Evolutionary conservation across 2,113 vertebrate genomes (phyloP).

Genomic region (Ceyx margarethae): DNA sequence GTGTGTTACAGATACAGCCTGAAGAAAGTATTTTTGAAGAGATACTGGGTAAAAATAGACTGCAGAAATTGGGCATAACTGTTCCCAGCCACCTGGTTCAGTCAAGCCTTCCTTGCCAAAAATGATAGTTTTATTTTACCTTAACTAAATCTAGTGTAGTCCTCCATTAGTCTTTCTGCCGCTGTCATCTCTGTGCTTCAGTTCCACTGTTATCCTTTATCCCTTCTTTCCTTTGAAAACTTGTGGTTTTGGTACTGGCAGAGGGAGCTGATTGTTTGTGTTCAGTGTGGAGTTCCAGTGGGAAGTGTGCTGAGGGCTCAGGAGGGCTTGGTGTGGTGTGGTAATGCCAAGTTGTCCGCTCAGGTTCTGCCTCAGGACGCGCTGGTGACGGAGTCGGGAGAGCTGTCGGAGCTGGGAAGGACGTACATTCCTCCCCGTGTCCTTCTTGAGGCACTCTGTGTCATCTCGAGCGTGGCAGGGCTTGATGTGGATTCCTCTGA

Average conservation of each 20-base stretch:
- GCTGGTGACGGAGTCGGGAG: conserved; percentile 84
- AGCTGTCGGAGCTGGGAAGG: conserved; percentile 85
- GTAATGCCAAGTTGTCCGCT: neutral
- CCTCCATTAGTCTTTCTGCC: neutral
- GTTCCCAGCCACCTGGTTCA: conserved; percentile 2
- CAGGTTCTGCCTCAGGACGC: conserved; percentile 85
- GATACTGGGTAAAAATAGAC: neutral
- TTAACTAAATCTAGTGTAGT: neutral
- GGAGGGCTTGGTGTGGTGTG: neutral
- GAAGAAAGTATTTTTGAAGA: neutral
- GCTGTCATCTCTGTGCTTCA: neutral
- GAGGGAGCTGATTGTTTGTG: neutral
- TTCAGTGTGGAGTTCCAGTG: neutral
- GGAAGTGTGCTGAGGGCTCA: neutral
- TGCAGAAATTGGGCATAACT: neutral
- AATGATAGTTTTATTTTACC: neutral
- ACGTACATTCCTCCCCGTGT: conserved; percentile 80
- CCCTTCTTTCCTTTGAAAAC: neutral
- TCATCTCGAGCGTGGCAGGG: conserved; percentile 82
- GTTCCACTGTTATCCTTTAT: neutral
- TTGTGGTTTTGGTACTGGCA: neutral
- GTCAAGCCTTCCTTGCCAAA: neutral
- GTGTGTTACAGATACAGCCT: neutral
- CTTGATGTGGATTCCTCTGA: conserved; percentile 78
- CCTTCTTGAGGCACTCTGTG: conserved; percentile 84